These are phyloP conservation scores for Pharmacophagus antenor DNA, from an alignment of 2,888 invertebrate genomes.

Conservation along the genomic window DNA sequence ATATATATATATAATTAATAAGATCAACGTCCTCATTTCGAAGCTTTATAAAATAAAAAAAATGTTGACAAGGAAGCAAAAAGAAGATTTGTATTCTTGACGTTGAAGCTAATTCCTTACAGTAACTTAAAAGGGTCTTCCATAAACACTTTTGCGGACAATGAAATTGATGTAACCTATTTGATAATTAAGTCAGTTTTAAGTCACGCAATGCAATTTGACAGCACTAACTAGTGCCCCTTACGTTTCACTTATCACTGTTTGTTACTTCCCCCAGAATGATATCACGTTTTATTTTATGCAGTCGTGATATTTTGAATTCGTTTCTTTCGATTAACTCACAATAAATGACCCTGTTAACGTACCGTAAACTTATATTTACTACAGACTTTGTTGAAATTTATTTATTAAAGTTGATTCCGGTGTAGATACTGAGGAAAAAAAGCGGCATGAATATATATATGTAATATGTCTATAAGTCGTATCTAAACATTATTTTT, in stretches of 20 bases:
- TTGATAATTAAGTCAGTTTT: conserved; percentile 13
- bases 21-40: not conserved
- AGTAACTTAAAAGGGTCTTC: conserved; percentile 15
- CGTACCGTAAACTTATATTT: conserved; percentile 11
- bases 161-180: conserved; percentile 22
- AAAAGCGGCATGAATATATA: conserved; percentile 6
- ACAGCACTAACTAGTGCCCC: conserved; percentile 13
- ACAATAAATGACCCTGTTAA: conserved; percentile 15
- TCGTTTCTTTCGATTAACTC: conserved; percentile 22
- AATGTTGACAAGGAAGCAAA: conserved; percentile 7
- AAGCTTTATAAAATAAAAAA: not conserved
- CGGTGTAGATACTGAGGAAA: not conserved
- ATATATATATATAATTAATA: too few species aligned
- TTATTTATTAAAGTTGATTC: conserved; percentile 12
- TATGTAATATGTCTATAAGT: not conserved
- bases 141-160: conserved; percentile 7
- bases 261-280: conserved; percentile 14
- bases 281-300: conserved; percentile 24
- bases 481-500: not conserved
- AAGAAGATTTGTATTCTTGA: not conserved
- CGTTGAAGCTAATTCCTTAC: conserved; percentile 8
- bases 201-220: conserved; percentile 28
- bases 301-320: conserved; percentile 23
- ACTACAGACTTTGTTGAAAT: conserved; percentile 8
- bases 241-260: conserved; percentile 21